Evolutionary conservation across 2,797 vertebrate species (phyloP).

Genomic region (Peromyscus aztecus): DNA sequence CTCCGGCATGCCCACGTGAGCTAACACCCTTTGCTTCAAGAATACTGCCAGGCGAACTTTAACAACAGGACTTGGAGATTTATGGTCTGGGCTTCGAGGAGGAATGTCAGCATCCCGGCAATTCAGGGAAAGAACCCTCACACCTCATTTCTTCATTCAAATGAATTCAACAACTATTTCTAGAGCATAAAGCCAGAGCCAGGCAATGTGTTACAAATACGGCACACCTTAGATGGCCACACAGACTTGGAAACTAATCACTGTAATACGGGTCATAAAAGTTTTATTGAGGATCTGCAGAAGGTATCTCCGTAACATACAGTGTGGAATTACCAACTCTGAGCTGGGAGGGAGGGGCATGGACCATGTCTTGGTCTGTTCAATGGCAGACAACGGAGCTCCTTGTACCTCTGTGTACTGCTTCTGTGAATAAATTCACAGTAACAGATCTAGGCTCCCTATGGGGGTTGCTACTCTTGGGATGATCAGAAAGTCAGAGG

Average conservation of each 20-base stretch:
- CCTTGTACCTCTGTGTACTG: background rate
- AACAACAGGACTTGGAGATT: constrained; percentile 67
- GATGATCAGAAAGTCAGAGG: background rate
- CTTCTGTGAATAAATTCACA: constrained; percentile 7
- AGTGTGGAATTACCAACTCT: constrained; percentile 60
- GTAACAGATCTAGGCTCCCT: background rate
- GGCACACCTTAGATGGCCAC: constrained; percentile 73
- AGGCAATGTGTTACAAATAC: constrained; percentile 65
- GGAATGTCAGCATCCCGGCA: constrained; percentile 44
- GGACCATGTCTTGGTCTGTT: background rate
- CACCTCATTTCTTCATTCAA: constrained; percentile 82
- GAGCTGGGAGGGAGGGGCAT: background rate
- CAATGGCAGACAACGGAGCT: constrained; percentile 22
- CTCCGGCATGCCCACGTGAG: constrained; percentile 62
- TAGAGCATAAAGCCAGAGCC: constrained; percentile 43
- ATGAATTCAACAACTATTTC: constrained; percentile 79
- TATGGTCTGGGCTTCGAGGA: constrained; percentile 61
- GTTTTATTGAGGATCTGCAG: constrained; percentile 76
- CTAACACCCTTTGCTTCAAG: constrained; percentile 73
- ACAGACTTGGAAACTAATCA: constrained; percentile 78
- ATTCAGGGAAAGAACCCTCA: constrained; percentile 72
- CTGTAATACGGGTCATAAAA: constrained; percentile 74
- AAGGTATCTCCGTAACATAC: constrained; percentile 66
- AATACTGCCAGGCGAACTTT: constrained; percentile 66
- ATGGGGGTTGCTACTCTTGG: background rate